Evolutionary conservation across 2,113 vertebrate genomes (phyloP).

Genomic region (Cyanoramphus novaezelandiae): DNA sequence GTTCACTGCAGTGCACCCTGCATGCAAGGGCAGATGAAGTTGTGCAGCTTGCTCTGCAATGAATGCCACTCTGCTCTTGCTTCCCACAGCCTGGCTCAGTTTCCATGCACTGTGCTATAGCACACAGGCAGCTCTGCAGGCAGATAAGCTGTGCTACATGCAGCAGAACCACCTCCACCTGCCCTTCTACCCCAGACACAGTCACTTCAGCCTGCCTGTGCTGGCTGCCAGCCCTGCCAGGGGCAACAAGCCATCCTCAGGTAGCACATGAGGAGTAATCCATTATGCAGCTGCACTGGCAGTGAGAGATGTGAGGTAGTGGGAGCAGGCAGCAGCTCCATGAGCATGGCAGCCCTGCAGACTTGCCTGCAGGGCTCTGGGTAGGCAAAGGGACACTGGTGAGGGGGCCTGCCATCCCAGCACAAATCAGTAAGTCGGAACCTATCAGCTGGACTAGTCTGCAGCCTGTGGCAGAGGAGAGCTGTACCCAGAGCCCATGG

Average conservation of each 20-base stretch:
- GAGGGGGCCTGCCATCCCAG: neutral
- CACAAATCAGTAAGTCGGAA: neutral
- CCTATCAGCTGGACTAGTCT: neutral
- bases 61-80: neutral
- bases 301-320: neutral
- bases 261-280: neutral
- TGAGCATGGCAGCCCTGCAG: rapidly evolving
- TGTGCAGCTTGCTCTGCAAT: neutral
- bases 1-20: neutral
- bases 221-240: neutral
- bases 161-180: neutral
- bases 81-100: neutral
- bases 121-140: neutral
- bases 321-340: neutral
- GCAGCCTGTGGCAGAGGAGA: neutral
- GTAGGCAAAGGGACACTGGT: neutral
- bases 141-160: neutral
- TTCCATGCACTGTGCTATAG: rapidly evolving
- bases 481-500: neutral
- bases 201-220: neutral
- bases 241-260: rapidly evolving
- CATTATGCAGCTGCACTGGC: neutral
- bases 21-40: neutral
- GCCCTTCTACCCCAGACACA: neutral
- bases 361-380: neutral